Evolutionary conservation across 2,797 vertebrate species (phyloP).

Genomic region (Cossypha caffra): DNA sequence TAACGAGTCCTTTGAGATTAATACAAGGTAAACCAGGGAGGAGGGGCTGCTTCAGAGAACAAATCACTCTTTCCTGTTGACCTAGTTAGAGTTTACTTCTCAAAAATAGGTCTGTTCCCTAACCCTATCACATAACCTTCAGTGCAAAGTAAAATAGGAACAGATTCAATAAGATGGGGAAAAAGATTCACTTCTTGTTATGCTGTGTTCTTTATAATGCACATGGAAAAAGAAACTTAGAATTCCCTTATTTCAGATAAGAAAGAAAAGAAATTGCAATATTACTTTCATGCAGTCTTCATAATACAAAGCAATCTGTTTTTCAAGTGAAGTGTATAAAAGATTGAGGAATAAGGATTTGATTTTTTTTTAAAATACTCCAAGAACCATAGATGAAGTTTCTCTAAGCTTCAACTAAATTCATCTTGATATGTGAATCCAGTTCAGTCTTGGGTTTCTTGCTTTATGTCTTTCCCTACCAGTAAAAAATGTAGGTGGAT

Average conservation of each 20-base stretch:
- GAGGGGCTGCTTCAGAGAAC: neutral
- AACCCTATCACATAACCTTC: neutral
- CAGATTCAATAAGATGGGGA: neutral
- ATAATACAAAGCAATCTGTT: constrained; percentile 11
- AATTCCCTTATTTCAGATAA: constrained; percentile 6
- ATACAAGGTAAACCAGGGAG: neutral
- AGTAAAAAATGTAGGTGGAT: neutral
- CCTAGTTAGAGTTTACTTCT: constrained; percentile 19
- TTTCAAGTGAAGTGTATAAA: constrained; percentile 10
- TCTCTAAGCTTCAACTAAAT: neutral
- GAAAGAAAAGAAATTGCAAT: constrained; percentile 25
- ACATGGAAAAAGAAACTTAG: neutral
- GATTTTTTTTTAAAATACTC: neutral
- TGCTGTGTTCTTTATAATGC: neutral
- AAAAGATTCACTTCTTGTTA: neutral
- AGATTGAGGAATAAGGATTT: neutral
- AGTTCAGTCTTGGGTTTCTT: neutral
- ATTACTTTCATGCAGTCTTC: neutral
- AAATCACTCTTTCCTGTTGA: constrained; percentile 10
- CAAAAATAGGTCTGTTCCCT: constrained; percentile 3
- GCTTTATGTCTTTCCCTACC: neutral
- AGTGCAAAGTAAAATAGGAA: neutral
- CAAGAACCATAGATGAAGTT: neutral
- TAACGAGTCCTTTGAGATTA: constrained; percentile 37
- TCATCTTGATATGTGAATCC: neutral